Base-by-base conservation (phyloP, 2,113 vertebrate genomes). In the Trogon surrucura region DNA sequence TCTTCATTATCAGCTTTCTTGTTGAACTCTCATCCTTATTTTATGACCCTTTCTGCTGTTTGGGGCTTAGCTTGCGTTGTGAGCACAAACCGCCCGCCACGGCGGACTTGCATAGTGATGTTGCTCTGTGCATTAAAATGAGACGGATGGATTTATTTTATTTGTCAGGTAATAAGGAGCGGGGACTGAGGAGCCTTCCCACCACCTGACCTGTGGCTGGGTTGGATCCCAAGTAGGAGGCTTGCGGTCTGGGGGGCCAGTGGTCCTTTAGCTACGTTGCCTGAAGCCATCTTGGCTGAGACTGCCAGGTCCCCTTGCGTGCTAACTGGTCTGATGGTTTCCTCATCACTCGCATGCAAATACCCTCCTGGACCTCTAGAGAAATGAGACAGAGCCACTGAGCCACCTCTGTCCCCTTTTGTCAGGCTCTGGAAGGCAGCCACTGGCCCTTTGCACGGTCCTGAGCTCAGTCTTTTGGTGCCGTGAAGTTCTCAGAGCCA, bases 1-100 rank as follows among this genome's bases (percentile, higher is more conserved):
- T 91, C 69, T 95, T 84, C 66, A 69, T 95, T 90, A 81, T 85
- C 91, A 72, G 66, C 19, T 94, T 81, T 74, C 84, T 89, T 77
- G 54, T 30, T 60, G 82, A 78, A 94, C 96, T 97, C 95, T 90
- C 95, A 95, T 96, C 87, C 80, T 74, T 60, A 23, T 62, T 92
- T 91, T 94, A 95, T 74, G 91, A 84, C 41, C 48, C n/a, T 88
- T 88, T 95, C 54, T 8, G 27, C 69, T 94, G 70, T 30, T 95
- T 95, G 91, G 91, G 81, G 81, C 85, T 72, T 85, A 77, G 66
- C 61, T 86, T 80, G 82, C 75, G 83, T 60, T 73, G 48, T 9
- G 84, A 79, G 79, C 88, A 94, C 47, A 85, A 51, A 14, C 73
- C 44, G 47, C 81, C 70, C 27, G 11, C 88, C 44, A 13, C 62